Conservation (phyloP, 2,113 vertebrate genomes). For the Parus major region DNA sequence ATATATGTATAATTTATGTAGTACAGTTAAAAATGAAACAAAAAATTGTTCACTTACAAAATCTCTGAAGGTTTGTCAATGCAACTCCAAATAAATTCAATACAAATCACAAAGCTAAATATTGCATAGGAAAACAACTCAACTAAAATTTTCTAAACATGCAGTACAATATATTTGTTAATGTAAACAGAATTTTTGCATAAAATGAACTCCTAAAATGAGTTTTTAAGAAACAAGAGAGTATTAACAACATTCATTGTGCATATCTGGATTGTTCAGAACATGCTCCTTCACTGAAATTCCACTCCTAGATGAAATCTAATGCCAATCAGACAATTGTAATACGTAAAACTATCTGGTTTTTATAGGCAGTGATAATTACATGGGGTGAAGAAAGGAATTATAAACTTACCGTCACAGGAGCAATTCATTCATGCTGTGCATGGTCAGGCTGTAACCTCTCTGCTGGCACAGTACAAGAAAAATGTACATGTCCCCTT, state of each 20-base stretch:
- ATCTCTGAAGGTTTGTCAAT: background rate
- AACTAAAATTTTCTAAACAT: background rate
- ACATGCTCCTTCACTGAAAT: background rate
- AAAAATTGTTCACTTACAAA: background rate
- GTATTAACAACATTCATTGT: background rate
- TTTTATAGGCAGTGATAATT: background rate
- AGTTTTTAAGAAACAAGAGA: background rate
- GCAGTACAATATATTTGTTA: background rate
- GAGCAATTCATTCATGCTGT: constrained; percentile 15
- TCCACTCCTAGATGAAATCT: background rate
- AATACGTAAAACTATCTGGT: background rate
- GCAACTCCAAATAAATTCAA: background rate
- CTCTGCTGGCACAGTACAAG: background rate
- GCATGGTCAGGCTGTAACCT: constrained; percentile 21
- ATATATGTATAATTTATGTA: background rate
- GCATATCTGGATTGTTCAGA: background rate
- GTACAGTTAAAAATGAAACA: background rate
- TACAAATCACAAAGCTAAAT: background rate
- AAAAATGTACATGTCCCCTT: background rate
- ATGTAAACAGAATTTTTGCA: background rate
- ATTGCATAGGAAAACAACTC: background rate
- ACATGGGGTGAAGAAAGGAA: constrained; percentile 14
- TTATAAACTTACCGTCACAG: constrained; percentile 28
- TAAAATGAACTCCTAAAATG: background rate
- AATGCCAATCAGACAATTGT: background rate